phyloP scores from a whole-genome alignment of 2,888 invertebrate genomes.

The Xanthorhoe spadicearia region DNA sequence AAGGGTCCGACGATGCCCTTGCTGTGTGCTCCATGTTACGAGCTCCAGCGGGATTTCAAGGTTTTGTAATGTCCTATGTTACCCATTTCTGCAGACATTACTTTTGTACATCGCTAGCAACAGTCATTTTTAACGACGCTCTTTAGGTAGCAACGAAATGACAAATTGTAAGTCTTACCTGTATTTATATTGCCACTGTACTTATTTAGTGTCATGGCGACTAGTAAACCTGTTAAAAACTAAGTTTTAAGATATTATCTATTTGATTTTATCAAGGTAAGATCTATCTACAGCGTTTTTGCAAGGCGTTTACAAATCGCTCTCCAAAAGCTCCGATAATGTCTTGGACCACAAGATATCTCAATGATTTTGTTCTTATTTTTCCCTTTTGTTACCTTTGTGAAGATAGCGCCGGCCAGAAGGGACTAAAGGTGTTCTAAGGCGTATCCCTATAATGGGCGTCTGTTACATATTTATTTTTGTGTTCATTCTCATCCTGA shows the following conservation, averaged over 20 bases:
- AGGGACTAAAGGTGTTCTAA: slow-evolving; percentile 77
- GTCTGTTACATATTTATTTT: slow-evolving; percentile 83
- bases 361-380: slow-evolving; percentile 67
- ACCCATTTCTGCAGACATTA: too few relatives aligned
- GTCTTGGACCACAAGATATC: slow-evolving; percentile 49
- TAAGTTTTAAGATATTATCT: too few relatives aligned
- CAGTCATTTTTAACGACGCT: too few relatives aligned
- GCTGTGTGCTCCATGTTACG: slow-evolving; percentile 44
- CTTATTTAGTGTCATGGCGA: too few relatives aligned
- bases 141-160: too few relatives aligned
- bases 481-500: slow-evolving; percentile 81
- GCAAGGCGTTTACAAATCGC: neutral
- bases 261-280: too few relatives aligned
- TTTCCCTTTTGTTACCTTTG: slow-evolving; percentile 81
- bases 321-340: slow-evolving; percentile 26
- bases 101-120: too few relatives aligned
- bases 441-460: slow-evolving; percentile 76
- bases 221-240: too few relatives aligned
- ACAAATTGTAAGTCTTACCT: too few relatives aligned
- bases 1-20: slow-evolving; percentile 73
- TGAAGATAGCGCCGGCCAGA: slow-evolving; percentile 82
- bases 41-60: slow-evolving; percentile 23
- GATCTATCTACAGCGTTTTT: too few relatives aligned
- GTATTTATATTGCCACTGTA: too few relatives aligned
- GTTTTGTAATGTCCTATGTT: too few relatives aligned